Evolutionary conservation across 2,113 vertebrate genomes (phyloP).

Genomic region (Callopanchax toddi): DNA sequence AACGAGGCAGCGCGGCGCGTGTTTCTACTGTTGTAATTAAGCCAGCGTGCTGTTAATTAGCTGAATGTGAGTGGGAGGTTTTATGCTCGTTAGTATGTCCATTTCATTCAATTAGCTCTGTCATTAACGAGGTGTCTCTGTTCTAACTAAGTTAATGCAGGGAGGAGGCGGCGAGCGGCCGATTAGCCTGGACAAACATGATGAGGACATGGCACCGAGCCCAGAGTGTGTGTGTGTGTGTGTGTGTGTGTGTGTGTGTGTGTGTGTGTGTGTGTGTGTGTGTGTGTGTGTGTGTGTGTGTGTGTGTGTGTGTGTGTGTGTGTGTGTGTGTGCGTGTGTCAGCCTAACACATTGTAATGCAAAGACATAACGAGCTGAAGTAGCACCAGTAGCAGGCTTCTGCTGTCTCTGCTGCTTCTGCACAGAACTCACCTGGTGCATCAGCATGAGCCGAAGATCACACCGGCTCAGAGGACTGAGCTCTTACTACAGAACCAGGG

Average conservation of each 20-base stretch:
- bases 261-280: not conserved
- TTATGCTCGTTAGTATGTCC: constrained; percentile 98
- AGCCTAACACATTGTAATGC: too few relatives aligned
- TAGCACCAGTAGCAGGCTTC: too few relatives aligned
- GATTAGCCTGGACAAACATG: constrained; percentile 95
- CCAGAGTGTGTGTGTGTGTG: constrained; percentile 63
- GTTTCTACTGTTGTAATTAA: constrained; percentile 99
- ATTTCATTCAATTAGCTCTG: constrained; percentile 99
- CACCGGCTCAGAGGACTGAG: too few relatives aligned
- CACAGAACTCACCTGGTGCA: too few relatives aligned
- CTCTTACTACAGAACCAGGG: too few relatives aligned
- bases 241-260: constrained; percentile 3
- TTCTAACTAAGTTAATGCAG: constrained; percentile 75
- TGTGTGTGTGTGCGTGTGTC: not conserved
- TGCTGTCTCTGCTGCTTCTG: too few relatives aligned
- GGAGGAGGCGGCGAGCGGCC: constrained; percentile 59
- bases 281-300: not conserved
- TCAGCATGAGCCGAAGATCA: too few relatives aligned
- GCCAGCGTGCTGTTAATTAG: constrained; percentile 98
- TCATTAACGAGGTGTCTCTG: constrained; percentile 87
- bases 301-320: not conserved
- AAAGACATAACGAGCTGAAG: too few relatives aligned
- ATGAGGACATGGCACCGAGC: constrained; percentile 82
- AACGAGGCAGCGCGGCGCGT: constrained; percentile 86
- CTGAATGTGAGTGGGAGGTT: constrained; percentile 97